Evolutionary conservation across 2,888 invertebrate genomes (phyloP).

Genomic region (Drosophila algonquin): DNA sequence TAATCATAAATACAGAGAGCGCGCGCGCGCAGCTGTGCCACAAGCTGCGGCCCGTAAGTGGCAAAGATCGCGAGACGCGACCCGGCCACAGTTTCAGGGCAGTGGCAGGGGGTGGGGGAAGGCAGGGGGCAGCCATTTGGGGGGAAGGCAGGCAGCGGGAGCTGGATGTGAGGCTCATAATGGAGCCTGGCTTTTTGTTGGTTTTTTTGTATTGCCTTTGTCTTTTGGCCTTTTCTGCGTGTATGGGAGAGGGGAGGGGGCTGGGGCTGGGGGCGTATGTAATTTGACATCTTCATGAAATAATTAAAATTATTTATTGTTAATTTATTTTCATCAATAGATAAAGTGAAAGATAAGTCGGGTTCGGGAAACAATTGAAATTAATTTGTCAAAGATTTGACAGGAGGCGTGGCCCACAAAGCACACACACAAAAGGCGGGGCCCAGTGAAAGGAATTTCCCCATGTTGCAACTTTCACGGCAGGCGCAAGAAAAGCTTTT

Average conservation of each 20-base stretch:
- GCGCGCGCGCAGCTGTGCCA: constrained; percentile 64
- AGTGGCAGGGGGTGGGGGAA: no score
- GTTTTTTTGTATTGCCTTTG: neutral
- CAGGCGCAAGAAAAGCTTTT: no score
- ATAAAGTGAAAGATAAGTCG: constrained; percentile 71
- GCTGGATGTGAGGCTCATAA: neutral
- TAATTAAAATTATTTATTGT: constrained; percentile 81
- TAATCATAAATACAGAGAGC: constrained; percentile 70
- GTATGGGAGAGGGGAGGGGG: no score
- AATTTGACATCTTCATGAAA: constrained; percentile 81
- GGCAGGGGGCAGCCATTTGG: neutral
- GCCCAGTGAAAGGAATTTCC: no score
- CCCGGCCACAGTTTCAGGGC: constrained; percentile 1
- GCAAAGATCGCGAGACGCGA: constrained; percentile 67
- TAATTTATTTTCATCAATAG: constrained; percentile 75
- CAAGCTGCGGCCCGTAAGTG: constrained; percentile 58
- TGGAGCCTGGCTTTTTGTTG: neutral
- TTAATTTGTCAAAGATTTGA: no score
- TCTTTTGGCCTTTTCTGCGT: constrained; percentile 20
- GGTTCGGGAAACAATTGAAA: no score
- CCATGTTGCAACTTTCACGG: no score
- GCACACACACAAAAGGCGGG: no score
- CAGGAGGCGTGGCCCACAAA: no score
- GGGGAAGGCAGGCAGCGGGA: neutral
- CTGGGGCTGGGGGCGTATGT: constrained; percentile 69